Evolutionary conservation across 2,888 invertebrate species (phyloP), one percentile per base, ranked within the genome.

Genomic region (Sphaerolaimus hirsutus): DNA sequence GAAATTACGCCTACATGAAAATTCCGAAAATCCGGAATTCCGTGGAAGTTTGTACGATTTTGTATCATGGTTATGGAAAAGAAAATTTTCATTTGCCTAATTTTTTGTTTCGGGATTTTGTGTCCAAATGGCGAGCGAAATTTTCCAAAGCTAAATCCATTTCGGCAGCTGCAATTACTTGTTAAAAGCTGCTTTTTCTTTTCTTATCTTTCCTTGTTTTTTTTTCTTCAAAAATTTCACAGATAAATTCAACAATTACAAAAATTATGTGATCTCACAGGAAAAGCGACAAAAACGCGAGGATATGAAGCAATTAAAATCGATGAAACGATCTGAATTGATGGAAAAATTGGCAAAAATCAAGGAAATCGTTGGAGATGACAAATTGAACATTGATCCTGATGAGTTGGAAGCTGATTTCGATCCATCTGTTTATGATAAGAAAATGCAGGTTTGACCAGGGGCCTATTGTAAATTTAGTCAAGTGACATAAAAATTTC

Each of bases 261-360:
- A 10, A 32, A 32, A 32, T 10, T n/a, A 17, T 38, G 19, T 38
- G 19, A 10, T 14, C 27, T 47, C 41, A 46, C 70, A 74, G 45
- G 82, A 83, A 59, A 84, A 82, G 61, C 66, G 75, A 46, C 73
- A 74, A 56, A 81, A 81, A 62, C 74, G 76, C 69, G 79, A 82
- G 55, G 89, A 91, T 63, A 69, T 93, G n/a, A 78, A 78, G 42
- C 71, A 81, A 53, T 66, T 89, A 36, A 49, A 49, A 23, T 19
- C n/a, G 10, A 65, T 84, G 50, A 89, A 89, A 61, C 71, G 78
- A 47, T 77, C 79, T 60, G 89, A 93, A 68, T 83, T 91, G 51
- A 75, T 79, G 61, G 79, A 81, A 50, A 87, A 84, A 66, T 75
- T 93, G 43, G 74, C 76, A 46, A 78, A 77, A 66, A 67, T 97